A percentile compares a stretch with the other conserved stretches of the same genome.
Evolutionary conservation across 30 jellyfish, hydroid and myxozoan species (phyloP).

Genomic region (Hydractinia symbiolongicarpus): DNA sequence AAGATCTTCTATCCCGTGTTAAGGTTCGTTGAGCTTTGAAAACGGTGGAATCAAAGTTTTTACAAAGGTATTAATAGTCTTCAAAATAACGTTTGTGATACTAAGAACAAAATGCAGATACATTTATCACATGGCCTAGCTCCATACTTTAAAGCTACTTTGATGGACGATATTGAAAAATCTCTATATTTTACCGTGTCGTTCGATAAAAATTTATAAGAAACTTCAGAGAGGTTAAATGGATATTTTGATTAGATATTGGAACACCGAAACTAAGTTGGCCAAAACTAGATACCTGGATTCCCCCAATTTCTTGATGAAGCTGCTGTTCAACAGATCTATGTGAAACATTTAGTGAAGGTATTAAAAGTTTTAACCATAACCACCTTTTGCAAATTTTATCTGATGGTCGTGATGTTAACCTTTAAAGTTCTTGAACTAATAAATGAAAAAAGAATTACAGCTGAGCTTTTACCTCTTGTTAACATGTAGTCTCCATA

Average conservation of each 20-base stretch:
- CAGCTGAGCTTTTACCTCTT: neutral
- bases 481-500: neutral
- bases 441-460: neutral
- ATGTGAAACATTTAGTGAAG: neutral
- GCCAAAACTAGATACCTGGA: neutral
- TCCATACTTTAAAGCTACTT: neutral
- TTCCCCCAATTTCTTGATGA: too few relatives aligned
- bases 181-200: neutral
- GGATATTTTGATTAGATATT: conserved; percentile 10
- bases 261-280: neutral
- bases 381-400: neutral
- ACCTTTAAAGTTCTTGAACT: neutral
- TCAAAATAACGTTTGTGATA: too few relatives aligned
- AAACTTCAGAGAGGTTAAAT: neutral
- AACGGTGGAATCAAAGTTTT: neutral
- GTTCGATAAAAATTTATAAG: neutral
- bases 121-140: conserved; percentile 1
- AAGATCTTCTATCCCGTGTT: neutral
- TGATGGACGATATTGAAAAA: neutral
- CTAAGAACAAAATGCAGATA: conserved; percentile 13
- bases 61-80: too few relatives aligned
- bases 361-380: neutral
- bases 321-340: too few relatives aligned
- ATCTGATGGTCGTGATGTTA: neutral
- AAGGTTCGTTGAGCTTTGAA: neutral